These are phyloP conservation scores for Petromus typicus DNA, from an alignment of 2,113 vertebrate genomes.

Conservation along the genomic window DNA sequence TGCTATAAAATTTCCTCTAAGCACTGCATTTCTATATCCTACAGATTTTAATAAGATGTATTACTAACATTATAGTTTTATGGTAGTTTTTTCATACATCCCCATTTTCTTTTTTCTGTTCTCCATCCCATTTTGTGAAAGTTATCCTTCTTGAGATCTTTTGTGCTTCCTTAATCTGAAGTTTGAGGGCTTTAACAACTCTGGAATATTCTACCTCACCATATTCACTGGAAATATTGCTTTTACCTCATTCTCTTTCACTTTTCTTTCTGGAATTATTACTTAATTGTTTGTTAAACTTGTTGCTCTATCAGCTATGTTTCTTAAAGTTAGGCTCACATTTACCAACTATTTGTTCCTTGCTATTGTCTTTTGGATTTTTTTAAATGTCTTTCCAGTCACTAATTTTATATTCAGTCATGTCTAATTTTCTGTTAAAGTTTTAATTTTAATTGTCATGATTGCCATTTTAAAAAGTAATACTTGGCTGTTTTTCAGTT, in stretches of 20 bases:
- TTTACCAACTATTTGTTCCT: conserved; percentile 19
- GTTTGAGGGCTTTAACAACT: neutral
- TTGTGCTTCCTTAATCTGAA: neutral
- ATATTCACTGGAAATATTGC: neutral
- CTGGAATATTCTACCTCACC: neutral
- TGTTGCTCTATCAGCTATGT: neutral
- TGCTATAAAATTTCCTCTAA: neutral
- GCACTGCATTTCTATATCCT: neutral
- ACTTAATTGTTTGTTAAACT: conserved; percentile 17
- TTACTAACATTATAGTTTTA: neutral
- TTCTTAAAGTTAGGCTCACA: conserved; percentile 8
- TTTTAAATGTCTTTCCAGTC: neutral
- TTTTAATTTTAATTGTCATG: neutral
- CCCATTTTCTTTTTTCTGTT: neutral
- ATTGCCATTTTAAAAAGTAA: conserved; percentile 24
- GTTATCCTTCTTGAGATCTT: neutral
- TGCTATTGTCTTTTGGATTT: neutral
- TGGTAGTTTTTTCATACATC: neutral
- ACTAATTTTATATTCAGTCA: neutral
- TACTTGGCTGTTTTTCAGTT: neutral
- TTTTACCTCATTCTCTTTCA: neutral
- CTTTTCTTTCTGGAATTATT: conserved; percentile 23
- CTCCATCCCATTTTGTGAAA: neutral
- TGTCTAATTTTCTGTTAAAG: conserved; percentile 23
- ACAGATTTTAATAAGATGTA: neutral